These are phyloP conservation scores for Dascillus cervinus DNA, from an alignment of 2,888 invertebrate genomes.

Conservation along the genomic window DNA sequence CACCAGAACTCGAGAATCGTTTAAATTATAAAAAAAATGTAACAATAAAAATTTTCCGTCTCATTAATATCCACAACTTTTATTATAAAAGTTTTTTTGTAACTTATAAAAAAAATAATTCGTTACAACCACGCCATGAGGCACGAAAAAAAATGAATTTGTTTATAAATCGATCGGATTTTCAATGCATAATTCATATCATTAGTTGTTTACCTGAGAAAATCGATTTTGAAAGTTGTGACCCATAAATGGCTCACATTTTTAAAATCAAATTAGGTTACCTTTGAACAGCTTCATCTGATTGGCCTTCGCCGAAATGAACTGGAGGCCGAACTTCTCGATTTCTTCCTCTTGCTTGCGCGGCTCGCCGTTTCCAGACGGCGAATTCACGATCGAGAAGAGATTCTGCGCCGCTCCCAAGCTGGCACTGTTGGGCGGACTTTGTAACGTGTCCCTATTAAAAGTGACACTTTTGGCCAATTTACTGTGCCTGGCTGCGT, in stretches of 20 bases:
- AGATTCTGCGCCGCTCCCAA: constrained; percentile 24
- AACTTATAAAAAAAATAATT: too few relatives aligned
- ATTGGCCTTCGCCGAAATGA: constrained; percentile 52
- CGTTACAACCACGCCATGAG: too few relatives aligned
- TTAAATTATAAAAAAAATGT: too few relatives aligned
- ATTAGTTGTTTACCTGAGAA: too few relatives aligned
- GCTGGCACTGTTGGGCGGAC: constrained; percentile 54
- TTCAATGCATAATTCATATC: too few relatives aligned
- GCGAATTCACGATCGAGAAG: constrained; percentile 35
- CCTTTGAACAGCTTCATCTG: constrained; percentile 53
- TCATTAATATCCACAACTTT: too few relatives aligned
- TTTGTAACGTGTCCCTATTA: constrained; percentile 75
- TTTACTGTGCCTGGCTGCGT: constrained; percentile 81
- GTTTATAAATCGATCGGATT: too few relatives aligned
- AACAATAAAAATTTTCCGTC: too few relatives aligned
- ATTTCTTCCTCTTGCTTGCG: constrained; percentile 45
- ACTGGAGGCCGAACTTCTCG: constrained; percentile 49
- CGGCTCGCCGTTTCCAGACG: constrained; percentile 34
- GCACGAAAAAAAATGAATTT: too few relatives aligned
- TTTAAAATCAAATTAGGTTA: constrained; percentile 22
- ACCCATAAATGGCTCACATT: not conserved
- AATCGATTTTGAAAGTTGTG: too few relatives aligned
- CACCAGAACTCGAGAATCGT: too few relatives aligned
- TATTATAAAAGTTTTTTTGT: too few relatives aligned
- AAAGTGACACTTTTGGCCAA: constrained; percentile 85